Base-by-base conservation (phyloP, 2,888 invertebrate genomes). In the Eremobia ochroleuca region DNA sequence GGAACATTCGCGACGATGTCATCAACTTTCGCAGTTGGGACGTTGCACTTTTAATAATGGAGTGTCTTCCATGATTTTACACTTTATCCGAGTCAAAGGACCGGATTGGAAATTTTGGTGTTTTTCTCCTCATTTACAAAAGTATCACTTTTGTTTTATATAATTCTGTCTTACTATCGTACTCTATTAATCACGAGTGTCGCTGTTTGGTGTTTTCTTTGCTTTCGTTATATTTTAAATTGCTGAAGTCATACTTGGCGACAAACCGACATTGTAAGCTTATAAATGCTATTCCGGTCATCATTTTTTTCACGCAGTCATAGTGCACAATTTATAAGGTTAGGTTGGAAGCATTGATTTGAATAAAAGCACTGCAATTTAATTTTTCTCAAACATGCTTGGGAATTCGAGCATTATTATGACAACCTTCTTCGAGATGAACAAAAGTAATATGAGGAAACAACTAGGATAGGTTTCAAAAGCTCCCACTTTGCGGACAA, bases 11-110 rank as follows among this genome's bases (percentile, higher is more conserved):
- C 73, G 58, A 68, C 64, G 52, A 79, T 79, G 79, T 75, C 81
- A 69, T 68, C 64, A 73, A 76, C 73, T 77, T 75, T 73, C 61
- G 31, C 79, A 86, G 71, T 80, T 72, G 55, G 72, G 55, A 25
- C 65, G 37, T 46, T 55, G 61, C 59, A 79, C 75, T 83, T 58
- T 82, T 76, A 85, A 82, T 85, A 86, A 76, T 64, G 37, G 6
- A 79, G n/a, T 62, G 37, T 37, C 59, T 67, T 49, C 40, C 43
- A 74, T 66, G 59, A 74, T 71, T 81, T 79, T 81, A 74, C 64
- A 73, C 28, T 85, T 55, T 43, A 82, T 66, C 13, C 34, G 52
- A 37, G 43, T 46, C 58, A 28, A 69, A 77, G 58, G 46, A 70
- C 28, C 68, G 58, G n/a, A 37, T 72, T 72, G 61, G 59, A 52